Conservation (phyloP, 2,888 invertebrate genomes). For the Proisotoma minuta region DNA sequence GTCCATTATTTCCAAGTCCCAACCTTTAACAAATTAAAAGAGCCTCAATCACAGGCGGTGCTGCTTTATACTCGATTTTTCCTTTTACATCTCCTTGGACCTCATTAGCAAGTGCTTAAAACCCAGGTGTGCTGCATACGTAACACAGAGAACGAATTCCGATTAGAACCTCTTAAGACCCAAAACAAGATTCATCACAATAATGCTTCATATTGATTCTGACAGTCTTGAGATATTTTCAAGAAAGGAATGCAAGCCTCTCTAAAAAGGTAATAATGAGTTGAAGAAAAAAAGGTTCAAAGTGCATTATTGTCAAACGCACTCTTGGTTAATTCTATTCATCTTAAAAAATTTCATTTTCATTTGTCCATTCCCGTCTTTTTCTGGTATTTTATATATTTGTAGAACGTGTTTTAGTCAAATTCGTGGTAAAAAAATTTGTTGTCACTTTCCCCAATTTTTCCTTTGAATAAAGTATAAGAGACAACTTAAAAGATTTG, state of each 20-base stretch:
- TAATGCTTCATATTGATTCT: slow-evolving; percentile 2
- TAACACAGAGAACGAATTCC: not conserved
- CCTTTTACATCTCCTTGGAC: slow-evolving; percentile 13
- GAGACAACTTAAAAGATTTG: too few relatives aligned
- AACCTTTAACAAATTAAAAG: not conserved
- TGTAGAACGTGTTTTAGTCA: too few relatives aligned
- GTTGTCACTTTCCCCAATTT: too few relatives aligned
- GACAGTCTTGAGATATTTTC: slow-evolving; percentile 3
- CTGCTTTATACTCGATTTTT: slow-evolving; percentile 8
- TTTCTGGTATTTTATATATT: too few relatives aligned
- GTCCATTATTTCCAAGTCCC: slow-evolving; percentile 6
- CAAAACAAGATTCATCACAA: not conserved
- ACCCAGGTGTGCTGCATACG: slow-evolving; percentile 32
- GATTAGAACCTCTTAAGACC: slow-evolving; percentile 9
- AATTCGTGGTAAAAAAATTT: too few relatives aligned
- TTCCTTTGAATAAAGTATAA: slow-evolving; percentile 37
- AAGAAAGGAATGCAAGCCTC: not conserved
- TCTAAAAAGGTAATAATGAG: too few relatives aligned
- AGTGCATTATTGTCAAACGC: too few relatives aligned
- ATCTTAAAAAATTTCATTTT: too few relatives aligned
- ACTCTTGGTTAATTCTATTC: too few relatives aligned
- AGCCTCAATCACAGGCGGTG: slow-evolving; percentile 3
- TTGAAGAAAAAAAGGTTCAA: too few relatives aligned
- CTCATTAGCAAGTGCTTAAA: slow-evolving; percentile 40
- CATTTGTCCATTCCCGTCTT: too few relatives aligned